A percentile compares a stretch with the other conserved stretches of the same genome.
Conservation (phyloP, 2,888 invertebrate species). For the Drosophila atripex region DNA sequence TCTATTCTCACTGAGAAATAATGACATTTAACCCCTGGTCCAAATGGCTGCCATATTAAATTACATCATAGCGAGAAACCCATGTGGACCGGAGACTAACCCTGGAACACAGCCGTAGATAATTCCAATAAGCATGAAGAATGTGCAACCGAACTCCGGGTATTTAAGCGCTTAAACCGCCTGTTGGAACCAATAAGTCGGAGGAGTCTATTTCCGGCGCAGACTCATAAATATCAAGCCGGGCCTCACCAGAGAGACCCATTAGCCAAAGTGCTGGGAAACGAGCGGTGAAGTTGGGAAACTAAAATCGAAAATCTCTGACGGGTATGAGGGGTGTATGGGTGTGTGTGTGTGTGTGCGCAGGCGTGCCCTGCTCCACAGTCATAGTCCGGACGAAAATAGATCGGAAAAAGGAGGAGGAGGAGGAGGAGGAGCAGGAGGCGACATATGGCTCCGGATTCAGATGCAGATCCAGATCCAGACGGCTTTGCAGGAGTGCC, state of each 20-base stretch:
- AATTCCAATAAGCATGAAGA: slow-evolving; percentile 66
- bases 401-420: slow-evolving; percentile 32
- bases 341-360: slow-evolving; percentile 52
- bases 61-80: slow-evolving; percentile 9
- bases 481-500: slow-evolving; percentile 78
- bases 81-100: slow-evolving; percentile 3
- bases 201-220: slow-evolving; percentile 66
- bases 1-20: background rate
- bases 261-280: slow-evolving; percentile 65
- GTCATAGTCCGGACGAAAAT: slow-evolving; percentile 54
- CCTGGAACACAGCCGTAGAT: slow-evolving; percentile 47
- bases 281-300: slow-evolving; percentile 58
- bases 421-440: slow-evolving; percentile 20
- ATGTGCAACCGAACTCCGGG: slow-evolving; percentile 27
- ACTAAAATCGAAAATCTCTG: slow-evolving; percentile 46
- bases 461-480: slow-evolving; percentile 37
- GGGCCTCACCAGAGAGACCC: slow-evolving; percentile 42
- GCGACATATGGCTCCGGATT: slow-evolving; percentile 66
- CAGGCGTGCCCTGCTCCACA: slow-evolving; percentile 57
- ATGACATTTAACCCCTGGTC: slow-evolving; percentile 11
- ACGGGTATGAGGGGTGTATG: background rate
- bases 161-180: slow-evolving; percentile 33
- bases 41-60: slow-evolving; percentile 27
- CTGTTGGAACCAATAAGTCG: slow-evolving; percentile 49
- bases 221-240: slow-evolving; percentile 58